Base-by-base conservation (phyloP, 1,140 invertebrate genomes). In the Sitobion miscanthi region DNA sequence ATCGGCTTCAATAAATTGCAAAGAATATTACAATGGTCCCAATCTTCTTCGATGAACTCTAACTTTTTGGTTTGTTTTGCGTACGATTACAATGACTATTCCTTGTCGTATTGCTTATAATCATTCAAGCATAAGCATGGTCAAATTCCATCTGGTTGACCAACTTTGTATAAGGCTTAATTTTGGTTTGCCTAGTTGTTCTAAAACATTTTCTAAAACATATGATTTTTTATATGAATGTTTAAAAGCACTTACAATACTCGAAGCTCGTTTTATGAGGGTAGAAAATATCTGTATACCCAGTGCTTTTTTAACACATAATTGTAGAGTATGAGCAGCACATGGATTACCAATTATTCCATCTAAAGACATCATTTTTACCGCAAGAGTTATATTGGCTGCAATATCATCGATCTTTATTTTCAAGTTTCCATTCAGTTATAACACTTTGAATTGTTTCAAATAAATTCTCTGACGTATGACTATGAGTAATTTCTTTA, bases 71-170 rank as follows among this genome's bases (percentile, higher is more conserved):
- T 30, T 89, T 89, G 49, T 54, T 89, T 49, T 89, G 52, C 35
- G 17, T 89, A 89, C 47, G 87, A 89, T 89, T 89, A 54, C 49
- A 35, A 49, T 52, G 30, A 89, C 49, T 49, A 54, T 88, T 88
- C 45, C 47, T 89, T 49, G 52, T 54, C 87, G 49, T 52, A 89
- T 49, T 89, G 30, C 87, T 89, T 54, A 35, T 35, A 89, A 54
- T 54, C 49, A 30, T 89, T 89, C 87, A 35, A 89, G 35, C 87
- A 89, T 89, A 89, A 89, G 54, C 87, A 89, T 89, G 35, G 87
- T 89, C n/a, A n/a, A 89, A 54, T 89, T 54, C 87, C 87, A 89
- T 89, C 87, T 54, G 23, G 49, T 54, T 35, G 49, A 49, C 21
- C 87, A 89, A 38, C 87, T 52, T 89, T 89, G 87, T 89, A 54